Base-by-base conservation (phyloP, 2,888 invertebrate genomes). In the Pachliopta kotzebuea region DNA sequence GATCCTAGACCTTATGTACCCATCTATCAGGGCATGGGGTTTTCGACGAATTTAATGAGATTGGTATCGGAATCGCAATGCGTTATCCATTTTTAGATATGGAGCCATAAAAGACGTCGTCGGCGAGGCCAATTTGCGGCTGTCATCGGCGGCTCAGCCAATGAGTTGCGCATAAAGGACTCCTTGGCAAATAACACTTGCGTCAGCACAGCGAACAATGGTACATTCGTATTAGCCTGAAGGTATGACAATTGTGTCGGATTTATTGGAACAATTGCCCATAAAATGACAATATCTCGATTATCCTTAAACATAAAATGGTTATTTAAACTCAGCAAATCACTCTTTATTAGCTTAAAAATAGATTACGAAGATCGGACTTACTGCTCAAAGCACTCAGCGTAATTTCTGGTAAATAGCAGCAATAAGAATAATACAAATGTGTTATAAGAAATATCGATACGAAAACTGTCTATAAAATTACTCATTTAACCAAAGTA, bases 151-250 rank as follows among this genome's bases (percentile, higher is more conserved):
- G 60, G 60, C 50, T 60, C 62, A 55, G 45, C 52, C 53, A 31
- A 64, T 67, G 60, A 62, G 31, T 60, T 53, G 58, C 67, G 60
- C 56, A 72, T 70, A 70, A 71, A 70, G 62, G 68, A 63, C 62
- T 65, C 63, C 59, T 61, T 56, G 60, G 54, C 62, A 65, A 56
- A 62, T 59, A 63, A 63, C 64, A 61, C 62, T 68, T 68, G 68
- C 68, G 70, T 69, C 70, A 69, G 64, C 67, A 54, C 20, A 45
- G 54, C 63, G 62, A 62, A 67, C 59, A 63, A 65, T 54, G 55
- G 45, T 56, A 59, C 45, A 18, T 53, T 57, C 24, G 42, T 49
- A 50, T 26, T 4, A 17, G 57, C 31, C 37, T 53, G 53, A 49
- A 57, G 57, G 61, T 65, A 52, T 57, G 53, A 57, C 61, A 45